Conservation (phyloP, 2,113 vertebrate genomes). For the Orthonyx spaldingii region DNA sequence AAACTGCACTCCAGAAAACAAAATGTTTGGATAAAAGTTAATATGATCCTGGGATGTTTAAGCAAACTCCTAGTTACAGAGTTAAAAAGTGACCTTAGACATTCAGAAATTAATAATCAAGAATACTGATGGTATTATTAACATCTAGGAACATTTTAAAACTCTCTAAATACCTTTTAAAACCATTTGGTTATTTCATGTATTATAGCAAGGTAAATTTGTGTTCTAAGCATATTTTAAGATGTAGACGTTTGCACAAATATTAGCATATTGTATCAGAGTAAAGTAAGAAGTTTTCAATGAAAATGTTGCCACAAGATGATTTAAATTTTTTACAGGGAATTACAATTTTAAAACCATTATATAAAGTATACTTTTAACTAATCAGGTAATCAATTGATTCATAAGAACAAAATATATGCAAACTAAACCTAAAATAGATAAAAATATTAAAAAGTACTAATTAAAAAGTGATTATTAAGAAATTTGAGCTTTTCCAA, state of each 20-base stretch:
- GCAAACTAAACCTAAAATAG: neutral
- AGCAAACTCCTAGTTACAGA: neutral
- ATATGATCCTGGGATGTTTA: neutral
- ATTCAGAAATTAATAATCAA: neutral
- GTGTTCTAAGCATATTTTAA: neutral
- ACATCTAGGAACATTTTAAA: neutral
- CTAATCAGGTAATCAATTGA: neutral
- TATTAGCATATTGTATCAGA: neutral
- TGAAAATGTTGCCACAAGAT: neutral
- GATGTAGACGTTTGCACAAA: neutral
- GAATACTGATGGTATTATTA: neutral
- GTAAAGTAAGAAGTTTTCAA: neutral
- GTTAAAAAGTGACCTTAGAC: neutral
- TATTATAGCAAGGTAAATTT: neutral
- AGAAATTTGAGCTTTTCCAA: neutral
- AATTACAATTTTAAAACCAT: neutral
- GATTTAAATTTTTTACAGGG: neutral
- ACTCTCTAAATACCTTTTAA: neutral
- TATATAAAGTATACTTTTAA: neutral
- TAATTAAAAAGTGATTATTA: neutral
- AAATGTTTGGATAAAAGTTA: neutral
- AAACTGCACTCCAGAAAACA: neutral
- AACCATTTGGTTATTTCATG: neutral
- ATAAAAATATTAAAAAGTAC: neutral
- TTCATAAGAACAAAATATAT: neutral